These are phyloP conservation scores for Pachyrhynchus sulphureomaculatus DNA, from an alignment of 1,140 invertebrate species.

Conservation along the genomic window DNA sequence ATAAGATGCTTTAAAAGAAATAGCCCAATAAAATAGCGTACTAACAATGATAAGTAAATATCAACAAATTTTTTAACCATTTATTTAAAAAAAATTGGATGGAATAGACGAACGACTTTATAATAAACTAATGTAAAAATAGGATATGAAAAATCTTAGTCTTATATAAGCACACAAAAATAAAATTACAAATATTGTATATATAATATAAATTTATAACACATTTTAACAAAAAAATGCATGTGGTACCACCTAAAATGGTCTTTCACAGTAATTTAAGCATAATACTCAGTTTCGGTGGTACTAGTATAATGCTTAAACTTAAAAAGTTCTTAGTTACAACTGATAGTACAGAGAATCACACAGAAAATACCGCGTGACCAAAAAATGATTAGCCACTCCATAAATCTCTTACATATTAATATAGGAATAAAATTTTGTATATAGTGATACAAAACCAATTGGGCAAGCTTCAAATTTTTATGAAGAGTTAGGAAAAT, in stretches of 20 bases:
- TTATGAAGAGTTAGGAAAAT: too few species aligned
- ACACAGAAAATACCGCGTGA: too few species aligned
- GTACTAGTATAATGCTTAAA: not conserved
- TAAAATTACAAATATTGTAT: conserved; percentile 22
- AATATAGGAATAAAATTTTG: too few species aligned
- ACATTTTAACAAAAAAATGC: conserved; percentile 13
- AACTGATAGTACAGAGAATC: too few species aligned
- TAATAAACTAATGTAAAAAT: conserved; percentile 17
- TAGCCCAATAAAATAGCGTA: too few species aligned
- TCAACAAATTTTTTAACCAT: conserved; percentile 5
- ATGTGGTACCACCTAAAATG: not conserved
- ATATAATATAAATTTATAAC: conserved; percentile 11
- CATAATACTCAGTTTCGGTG: not conserved
- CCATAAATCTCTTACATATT: too few species aligned
- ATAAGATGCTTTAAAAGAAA: too few species aligned
- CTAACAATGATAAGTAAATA: too few species aligned
- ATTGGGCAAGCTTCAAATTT: too few species aligned
- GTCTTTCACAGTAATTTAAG: not conserved
- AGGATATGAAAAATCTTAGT: conserved; percentile 12
- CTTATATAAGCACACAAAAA: conserved; percentile 19
- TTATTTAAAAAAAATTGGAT: conserved; percentile 25
- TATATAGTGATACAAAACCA: too few species aligned
- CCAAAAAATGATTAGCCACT: too few species aligned
- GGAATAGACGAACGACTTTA: conserved; percentile 22
- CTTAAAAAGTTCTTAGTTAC: too few species aligned